These are phyloP conservation scores for Drosophila falleni DNA, from an alignment of 2,888 invertebrate genomes.

Conservation along the genomic window DNA sequence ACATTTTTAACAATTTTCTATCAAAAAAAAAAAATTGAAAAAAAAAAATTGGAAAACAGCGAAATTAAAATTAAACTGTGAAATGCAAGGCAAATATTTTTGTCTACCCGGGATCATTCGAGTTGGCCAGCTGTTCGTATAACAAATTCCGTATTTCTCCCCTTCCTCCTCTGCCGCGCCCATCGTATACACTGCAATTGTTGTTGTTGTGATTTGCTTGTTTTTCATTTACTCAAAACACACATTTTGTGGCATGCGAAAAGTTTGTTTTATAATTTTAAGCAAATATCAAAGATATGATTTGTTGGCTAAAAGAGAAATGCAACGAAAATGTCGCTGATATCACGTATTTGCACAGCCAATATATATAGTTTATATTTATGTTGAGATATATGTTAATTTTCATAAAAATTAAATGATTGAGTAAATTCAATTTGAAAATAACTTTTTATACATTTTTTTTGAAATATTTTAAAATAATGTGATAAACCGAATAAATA, in stretches of 20 bases:
- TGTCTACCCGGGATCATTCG: conserved; percentile 68
- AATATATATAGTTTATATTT: background rate
- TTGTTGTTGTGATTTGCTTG: conserved; percentile 68
- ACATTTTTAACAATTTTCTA: conserved; percentile 56
- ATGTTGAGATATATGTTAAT: background rate
- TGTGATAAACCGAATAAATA: background rate
- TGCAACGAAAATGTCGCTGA: conserved; percentile 1
- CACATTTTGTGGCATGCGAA: conserved; percentile 64
- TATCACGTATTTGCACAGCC: conserved; percentile 12
- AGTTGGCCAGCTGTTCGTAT: conserved; percentile 41
- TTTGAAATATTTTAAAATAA: too few relatives aligned
- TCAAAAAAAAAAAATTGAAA: conserved; percentile 14
- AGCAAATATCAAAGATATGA: conserved; percentile 60
- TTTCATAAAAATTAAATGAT: background rate
- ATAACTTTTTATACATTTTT: too few relatives aligned
- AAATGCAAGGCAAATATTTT: conserved; percentile 77
- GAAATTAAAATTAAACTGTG: conserved; percentile 68
- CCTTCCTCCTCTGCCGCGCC: background rate
- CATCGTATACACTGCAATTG: conserved; percentile 33
- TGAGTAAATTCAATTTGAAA: too few relatives aligned
- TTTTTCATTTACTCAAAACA: conserved; percentile 70
- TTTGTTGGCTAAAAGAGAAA: conserved; percentile 14
- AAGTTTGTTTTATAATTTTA: conserved; percentile 74
- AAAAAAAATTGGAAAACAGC: conserved; percentile 21
- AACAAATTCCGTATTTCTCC: background rate